Evolutionary conservation across 2,888 invertebrate species (phyloP), one percentile per base, ranked within the genome.

Genomic region (Meloe dianella): DNA sequence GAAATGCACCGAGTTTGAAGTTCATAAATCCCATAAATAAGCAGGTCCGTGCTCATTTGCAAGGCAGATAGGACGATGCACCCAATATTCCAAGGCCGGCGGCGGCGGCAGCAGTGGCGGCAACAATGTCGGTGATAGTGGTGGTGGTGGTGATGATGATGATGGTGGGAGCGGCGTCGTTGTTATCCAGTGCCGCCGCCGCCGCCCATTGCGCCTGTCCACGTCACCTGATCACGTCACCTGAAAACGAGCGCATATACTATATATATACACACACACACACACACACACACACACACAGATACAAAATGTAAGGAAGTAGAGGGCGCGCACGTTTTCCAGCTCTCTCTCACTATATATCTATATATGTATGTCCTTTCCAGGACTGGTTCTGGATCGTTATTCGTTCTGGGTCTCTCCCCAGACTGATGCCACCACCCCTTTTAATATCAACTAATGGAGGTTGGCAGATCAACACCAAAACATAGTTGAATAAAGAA

Each of bases 21-120:
- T 83, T 83, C 83, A 83, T 82, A 83, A 82, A 83, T 83, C 82
- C 82, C 83, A 82, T 83, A 82, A 83, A 83, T 83, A 82, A 82
- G 82, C 81, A 77, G 71, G 73, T 67, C 76, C 47, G 20, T 32
- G 72, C 81, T 83, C 81, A 83, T 83, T 83, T 83, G 83, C 83
- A 83, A 83, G 83, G 82, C 83, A 83, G 82, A 83, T 81, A 77
- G 80, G 81, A 71, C 79, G 82, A 81, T 81, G 82, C 81, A 80
- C 79, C 78, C 76, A 41, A 76, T 32, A 73, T 75, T 72, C 80
- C 82, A 82, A 82, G 82, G 82, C 79, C 81, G 79, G 71, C 71
- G 47, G 51, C 65, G 67, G 62, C 72, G 65, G 47, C 65, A 63
- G 27, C 61, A 67, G 69, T 35, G 35, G 14, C 20, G 47, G 47